Evolutionary conservation across 2,888 invertebrate species (phyloP), one percentile per base, ranked within the genome.

Genomic region (Cerceris rybyensis): DNA sequence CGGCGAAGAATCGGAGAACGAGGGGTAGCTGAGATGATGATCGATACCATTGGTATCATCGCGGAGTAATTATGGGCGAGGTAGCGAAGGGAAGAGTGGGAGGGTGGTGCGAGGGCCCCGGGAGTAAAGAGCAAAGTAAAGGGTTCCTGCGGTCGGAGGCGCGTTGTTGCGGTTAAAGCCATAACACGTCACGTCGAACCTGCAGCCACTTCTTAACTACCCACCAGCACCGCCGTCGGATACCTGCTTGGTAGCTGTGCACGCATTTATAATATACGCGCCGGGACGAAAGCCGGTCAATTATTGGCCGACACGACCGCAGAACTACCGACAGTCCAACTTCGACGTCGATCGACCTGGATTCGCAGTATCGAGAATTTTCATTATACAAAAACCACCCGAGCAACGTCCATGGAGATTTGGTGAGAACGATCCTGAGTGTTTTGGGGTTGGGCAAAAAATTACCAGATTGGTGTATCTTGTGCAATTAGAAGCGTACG

Each of bases 91-190:
- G 57, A 42, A n/a, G 58, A 43, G 46, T 57, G 59, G 68, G 66
- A 52, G 55, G 63, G 28, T 41, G 52, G 49, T 46, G 66, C 66
- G 78, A 81, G 78, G 78, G 84, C 74, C 66, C 57, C 76, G 73
- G 77, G 85, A 85, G 86, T 85, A 87, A 88, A 86, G 87, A 87
- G 88, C 82, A 86, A 82, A 88, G 86, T 87, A 86, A 88, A 88
- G 90, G 88, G 86, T 90, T 88, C 86, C 86, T 91, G 91, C 86
- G 91, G 91, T 91, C 88, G 85, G 85, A 88, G 87, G 88, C 89
- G 91, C 89, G 90, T 88, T 90, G 90, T 90, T 91, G 91, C 90
- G 91, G 91, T 91, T 90, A 88, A 88, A 90, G 87, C 85, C 84
- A 88, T 91, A 91, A 91, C 89, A 87, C 90, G 90, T 90, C 88